These are phyloP conservation scores for Cyprinella venusta DNA, from an alignment of 2,797 vertebrate species.

Conservation along the genomic window DNA sequence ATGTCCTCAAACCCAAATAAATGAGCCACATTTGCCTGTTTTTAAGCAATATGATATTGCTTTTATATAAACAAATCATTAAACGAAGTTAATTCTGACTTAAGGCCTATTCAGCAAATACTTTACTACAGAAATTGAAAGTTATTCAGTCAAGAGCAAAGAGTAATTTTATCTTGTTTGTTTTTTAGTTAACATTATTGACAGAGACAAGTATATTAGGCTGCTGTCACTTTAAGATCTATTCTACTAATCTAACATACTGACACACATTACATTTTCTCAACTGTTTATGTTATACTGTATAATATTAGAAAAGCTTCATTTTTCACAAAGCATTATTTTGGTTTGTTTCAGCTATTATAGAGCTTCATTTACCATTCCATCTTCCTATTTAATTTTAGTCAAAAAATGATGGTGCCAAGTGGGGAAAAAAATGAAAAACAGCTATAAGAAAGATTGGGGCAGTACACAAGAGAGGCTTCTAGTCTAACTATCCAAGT, in stretches of 20 bases:
- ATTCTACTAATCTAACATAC: background rate
- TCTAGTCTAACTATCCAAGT: conserved; percentile 27
- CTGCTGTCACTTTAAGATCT: background rate
- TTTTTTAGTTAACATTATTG: background rate
- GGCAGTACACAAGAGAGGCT: conserved; percentile 44
- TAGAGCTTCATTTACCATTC: background rate
- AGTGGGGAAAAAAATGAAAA: background rate
- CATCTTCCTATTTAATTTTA: conserved; percentile 46
- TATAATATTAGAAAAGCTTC: too few species aligned
- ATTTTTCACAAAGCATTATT: too few species aligned
- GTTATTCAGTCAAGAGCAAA: background rate
- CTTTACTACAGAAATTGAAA: background rate
- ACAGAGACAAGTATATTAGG: background rate
- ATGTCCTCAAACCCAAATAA: conserved; percentile 23
- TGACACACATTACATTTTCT: background rate
- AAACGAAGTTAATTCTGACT: background rate
- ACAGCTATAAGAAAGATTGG: background rate
- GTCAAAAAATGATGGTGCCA: conserved; percentile 34
- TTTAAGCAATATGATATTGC: background rate
- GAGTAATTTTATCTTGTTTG: background rate
- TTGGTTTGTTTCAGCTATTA: too few species aligned
- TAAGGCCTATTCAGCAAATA: background rate
- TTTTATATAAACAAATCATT: background rate
- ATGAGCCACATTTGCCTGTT: background rate
- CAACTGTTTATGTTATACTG: background rate